These are phyloP conservation scores for Aegithalos caudatus DNA, from an alignment of 2,113 vertebrate species.

Conservation along the genomic window DNA sequence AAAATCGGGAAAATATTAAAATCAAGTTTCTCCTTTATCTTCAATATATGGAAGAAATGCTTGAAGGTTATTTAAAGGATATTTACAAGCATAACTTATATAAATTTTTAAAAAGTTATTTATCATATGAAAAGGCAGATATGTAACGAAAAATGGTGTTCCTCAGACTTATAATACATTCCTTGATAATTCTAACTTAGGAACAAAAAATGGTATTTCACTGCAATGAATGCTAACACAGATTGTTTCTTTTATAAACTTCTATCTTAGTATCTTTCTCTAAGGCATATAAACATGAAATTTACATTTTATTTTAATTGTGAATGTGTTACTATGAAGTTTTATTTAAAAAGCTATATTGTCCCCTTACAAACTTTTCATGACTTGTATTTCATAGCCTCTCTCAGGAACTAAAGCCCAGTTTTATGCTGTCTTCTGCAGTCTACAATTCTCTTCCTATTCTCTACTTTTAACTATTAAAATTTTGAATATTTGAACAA, in stretches of 20 bases:
- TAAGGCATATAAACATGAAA: not conserved
- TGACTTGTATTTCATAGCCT: not conserved
- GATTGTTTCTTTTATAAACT: not conserved
- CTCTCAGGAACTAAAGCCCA: not conserved
- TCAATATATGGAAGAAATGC: not conserved
- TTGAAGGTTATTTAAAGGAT: constrained; percentile 25
- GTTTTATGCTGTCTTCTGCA: not conserved
- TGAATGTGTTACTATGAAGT: not conserved
- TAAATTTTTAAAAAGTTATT: constrained; percentile 27
- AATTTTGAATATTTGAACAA: not conserved
- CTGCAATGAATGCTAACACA: not conserved
- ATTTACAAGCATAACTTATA: constrained; percentile 19
- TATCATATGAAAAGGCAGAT: constrained; percentile 26
- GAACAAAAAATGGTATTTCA: not conserved
- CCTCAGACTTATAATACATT: not conserved
- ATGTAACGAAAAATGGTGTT: not conserved
- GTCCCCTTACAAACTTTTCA: not conserved
- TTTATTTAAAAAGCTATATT: not conserved
- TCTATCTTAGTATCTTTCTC: not conserved
- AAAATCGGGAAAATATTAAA: constrained; percentile 16
- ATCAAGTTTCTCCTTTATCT: not conserved
- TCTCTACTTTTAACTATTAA: not conserved
- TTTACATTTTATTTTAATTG: not conserved
- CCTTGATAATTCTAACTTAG: not conserved
- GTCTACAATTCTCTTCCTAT: not conserved